Base-by-base conservation (phyloP, 2,797 vertebrate species). In the Furcifer pardalis region DNA sequence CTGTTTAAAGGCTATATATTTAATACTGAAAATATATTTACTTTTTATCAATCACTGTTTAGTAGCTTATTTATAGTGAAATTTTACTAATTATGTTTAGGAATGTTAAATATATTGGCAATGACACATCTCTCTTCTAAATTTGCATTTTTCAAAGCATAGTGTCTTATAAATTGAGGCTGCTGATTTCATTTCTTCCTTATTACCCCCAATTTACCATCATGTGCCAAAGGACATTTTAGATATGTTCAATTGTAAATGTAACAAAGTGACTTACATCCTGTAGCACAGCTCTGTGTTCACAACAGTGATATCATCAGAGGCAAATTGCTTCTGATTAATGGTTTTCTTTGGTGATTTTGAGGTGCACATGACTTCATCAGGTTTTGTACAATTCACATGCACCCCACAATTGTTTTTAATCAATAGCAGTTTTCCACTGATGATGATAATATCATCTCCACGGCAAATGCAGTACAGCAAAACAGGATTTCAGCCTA, bases 81-180 rank as follows among this genome's bases (percentile, higher is more conserved):
- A 79, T 37, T 78, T 71, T 71, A 84, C 52, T 71, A 71, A 84
- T 69, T 66, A 59, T 81, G 32, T 75, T 30, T 71, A 40, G 23
- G 19, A 77, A 86, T 37, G 27, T 62, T 68, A 81, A 69, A 23
- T 77, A 44, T 13, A n/a, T 15, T 19, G 23, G 17, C 32, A 60
- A 1, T 79, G 15, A 10, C n/a, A 69, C 65, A 49, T 60, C 25
- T 76, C 59, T 21, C 4, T 81, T 52, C 25, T 77, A 46, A 69
- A 60, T 69, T 81, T 81, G 40, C 65, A 35, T 77, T 46, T n/a
- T 69, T 62, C 42, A 77, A 52, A 81, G 62, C 78, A 81, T 59
- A 19, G n/a, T 77, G 9, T n/a, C n/a, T 65, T 32, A 80, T 69
- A 68, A 77, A 77, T n/a, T 62, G 25, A 46, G 71, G 49, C 49